Base-by-base conservation (phyloP, 2,888 invertebrate species). In the Campaea margaritaria region DNA sequence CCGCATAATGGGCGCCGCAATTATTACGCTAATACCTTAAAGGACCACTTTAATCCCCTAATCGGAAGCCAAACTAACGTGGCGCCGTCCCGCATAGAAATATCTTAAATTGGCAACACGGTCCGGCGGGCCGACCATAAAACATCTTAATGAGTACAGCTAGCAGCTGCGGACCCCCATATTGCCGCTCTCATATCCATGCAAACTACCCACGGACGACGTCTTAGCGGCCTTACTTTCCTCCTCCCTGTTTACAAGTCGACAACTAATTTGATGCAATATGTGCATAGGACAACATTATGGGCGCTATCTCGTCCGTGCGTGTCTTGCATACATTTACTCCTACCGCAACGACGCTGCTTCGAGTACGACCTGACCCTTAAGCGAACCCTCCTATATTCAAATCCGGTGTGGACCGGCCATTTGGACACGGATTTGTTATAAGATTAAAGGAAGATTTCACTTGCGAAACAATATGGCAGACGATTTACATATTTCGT, bases 361-460 rank as follows among this genome's bases (percentile, higher is more conserved):
- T 75, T 31, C 31, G 36, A 60, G 75, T 76, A 78, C 82, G 78
- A 81, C 83, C 75, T 88, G 87, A 89, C 89, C 91, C 91, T 86
- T 81, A 76, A 82, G 70, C 78, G 77, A 82, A 88, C 91, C 91
- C 92, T 86, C 85, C 82, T 85, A 83, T 91, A 91, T 91, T 91
- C 90, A 91, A 92, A 91, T 91, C 87, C 79, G 73, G 75, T 82
- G 85, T 86, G 83, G 85, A 81, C 89, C 90, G 93, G 87, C 90
- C 92, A 93, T 93, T 93, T 92, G 91, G 88, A 91, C 92, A 88
- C 91, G 90, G 93, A 93, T 93, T 93, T 92, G 92, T 92, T 93
- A 92, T 92, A 93, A 93, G 93, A 93, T 93, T 93, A 93, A 92
- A 91, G 92, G 92, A 93, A 93, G 93, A 93, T 93, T 93, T 93